Evolutionary conservation across 1,140 invertebrate genomes (phyloP).

Genomic region (Papilio glaucus): DNA sequence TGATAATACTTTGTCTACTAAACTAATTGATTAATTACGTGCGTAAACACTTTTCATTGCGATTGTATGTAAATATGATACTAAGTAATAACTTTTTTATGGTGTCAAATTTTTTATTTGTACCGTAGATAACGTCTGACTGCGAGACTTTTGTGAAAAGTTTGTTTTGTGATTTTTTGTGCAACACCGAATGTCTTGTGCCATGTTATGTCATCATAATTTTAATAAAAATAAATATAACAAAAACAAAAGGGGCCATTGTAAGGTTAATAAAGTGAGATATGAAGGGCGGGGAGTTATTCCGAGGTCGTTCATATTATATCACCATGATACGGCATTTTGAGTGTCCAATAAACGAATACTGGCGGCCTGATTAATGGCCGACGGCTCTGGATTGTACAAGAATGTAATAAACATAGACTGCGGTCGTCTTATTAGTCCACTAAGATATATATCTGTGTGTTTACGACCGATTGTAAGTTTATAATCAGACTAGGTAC

Average conservation of each 20-base stretch:
- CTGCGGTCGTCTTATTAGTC: background rate
- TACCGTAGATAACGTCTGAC: too few species aligned
- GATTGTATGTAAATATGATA: too few species aligned
- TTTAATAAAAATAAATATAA: background rate
- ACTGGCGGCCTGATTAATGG: constrained; percentile 20
- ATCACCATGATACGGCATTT: constrained; percentile 21
- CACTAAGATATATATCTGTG: background rate
- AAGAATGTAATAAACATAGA: constrained; percentile 13
- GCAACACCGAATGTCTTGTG: too few species aligned
- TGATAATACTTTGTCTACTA: too few species aligned
- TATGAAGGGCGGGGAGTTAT: constrained; percentile 10
- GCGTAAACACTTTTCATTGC: too few species aligned
- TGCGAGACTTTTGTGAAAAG: too few species aligned
- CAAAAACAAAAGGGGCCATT: constrained; percentile 1
- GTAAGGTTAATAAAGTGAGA: constrained; percentile 12
- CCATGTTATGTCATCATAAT: background rate
- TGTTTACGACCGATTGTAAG: too few species aligned
- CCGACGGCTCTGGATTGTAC: background rate
- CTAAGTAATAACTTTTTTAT: too few species aligned
- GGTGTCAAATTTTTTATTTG: too few species aligned
- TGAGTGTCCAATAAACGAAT: constrained; percentile 25
- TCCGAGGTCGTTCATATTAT: constrained; percentile 17
- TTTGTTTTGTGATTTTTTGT: too few species aligned
- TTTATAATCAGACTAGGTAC: too few species aligned
- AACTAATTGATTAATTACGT: too few species aligned